These are phyloP conservation scores for Lepidochrysops patricia DNA, from an alignment of 2,888 invertebrate species.

Conservation along the genomic window DNA sequence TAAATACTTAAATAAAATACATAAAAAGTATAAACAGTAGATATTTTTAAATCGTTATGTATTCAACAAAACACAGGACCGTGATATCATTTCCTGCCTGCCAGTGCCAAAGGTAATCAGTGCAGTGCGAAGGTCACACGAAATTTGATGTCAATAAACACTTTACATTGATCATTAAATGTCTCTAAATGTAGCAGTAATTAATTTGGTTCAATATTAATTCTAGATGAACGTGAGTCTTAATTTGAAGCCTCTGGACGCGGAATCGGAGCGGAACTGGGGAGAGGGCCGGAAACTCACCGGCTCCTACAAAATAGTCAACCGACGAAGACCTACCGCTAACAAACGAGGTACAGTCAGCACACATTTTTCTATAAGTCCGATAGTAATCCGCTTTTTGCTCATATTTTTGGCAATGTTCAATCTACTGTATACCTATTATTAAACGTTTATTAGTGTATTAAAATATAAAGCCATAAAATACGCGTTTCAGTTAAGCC, in stretches of 20 bases:
- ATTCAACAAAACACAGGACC: neutral
- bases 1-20: too few relatives aligned
- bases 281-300: constrained; percentile 22
- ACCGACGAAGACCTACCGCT: constrained; percentile 29
- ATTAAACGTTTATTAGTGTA: too few relatives aligned
- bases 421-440: too few relatives aligned
- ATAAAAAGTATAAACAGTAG: too few relatives aligned
- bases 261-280: neutral
- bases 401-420: too few relatives aligned
- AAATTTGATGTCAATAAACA: neutral
- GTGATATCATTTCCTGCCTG: neutral
- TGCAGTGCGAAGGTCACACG: neutral
- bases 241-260: neutral
- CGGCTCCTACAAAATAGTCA: constrained; percentile 34
- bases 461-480: too few relatives aligned
- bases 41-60: neutral
- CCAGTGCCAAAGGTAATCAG: neutral
- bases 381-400: too few relatives aligned
- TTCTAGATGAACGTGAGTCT: neutral
- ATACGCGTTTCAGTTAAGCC: too few relatives aligned
- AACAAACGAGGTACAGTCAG: constrained; percentile 25
- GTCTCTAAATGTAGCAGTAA: neutral
- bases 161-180: neutral
- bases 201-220: neutral
- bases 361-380: too few relatives aligned